Percentiles rank a stretch among this genome's conserved stretches.
Conservation (phyloP, 1,140 invertebrate genomes). For the Meteorus sp. region DNA sequence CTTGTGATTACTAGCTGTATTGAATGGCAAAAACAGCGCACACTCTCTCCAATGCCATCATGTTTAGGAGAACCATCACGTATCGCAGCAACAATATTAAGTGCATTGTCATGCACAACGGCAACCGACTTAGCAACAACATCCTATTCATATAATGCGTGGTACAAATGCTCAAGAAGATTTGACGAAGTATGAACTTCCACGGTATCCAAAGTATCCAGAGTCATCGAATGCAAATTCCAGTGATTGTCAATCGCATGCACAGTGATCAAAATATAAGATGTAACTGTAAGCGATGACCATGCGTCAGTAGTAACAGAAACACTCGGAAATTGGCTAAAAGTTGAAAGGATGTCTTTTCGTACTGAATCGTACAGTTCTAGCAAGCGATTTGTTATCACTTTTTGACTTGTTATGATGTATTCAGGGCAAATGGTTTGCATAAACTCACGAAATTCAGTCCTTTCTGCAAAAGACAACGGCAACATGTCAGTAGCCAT, state of each 20-base stretch:
- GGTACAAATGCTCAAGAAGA: background rate
- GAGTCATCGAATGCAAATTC: slow-evolving; percentile 1
- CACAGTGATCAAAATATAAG: slow-evolving; percentile 1
- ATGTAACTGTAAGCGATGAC: background rate
- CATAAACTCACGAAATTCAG: background rate
- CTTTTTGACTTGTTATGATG: slow-evolving; percentile 1
- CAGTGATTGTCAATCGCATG: slow-evolving; percentile 13
- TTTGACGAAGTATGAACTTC: slow-evolving; percentile 10
- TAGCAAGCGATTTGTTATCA: background rate
- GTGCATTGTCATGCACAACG: slow-evolving; percentile 19
- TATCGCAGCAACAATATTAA: slow-evolving; percentile 3
- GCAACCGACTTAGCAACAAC: background rate
- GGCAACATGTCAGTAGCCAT: slow-evolving; percentile 10
- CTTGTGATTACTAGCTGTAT: background rate
- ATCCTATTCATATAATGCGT: background rate
- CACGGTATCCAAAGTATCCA: slow-evolving; percentile 10
- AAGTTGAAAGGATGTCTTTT: slow-evolving; percentile 4
- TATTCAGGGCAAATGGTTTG: slow-evolving; percentile 6
- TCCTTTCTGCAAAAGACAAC: slow-evolving; percentile 5
- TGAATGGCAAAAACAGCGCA: slow-evolving; percentile 12
- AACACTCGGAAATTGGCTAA: background rate
- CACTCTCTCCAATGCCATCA: slow-evolving; percentile 7
- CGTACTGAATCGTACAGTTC: background rate
- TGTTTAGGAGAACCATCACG: background rate
- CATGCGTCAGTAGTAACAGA: slow-evolving; percentile 10